Evolutionary conservation across 2,888 invertebrate genomes (phyloP), one percentile per base, ranked within the genome.

Genomic region (Pyrrhia umbra): DNA sequence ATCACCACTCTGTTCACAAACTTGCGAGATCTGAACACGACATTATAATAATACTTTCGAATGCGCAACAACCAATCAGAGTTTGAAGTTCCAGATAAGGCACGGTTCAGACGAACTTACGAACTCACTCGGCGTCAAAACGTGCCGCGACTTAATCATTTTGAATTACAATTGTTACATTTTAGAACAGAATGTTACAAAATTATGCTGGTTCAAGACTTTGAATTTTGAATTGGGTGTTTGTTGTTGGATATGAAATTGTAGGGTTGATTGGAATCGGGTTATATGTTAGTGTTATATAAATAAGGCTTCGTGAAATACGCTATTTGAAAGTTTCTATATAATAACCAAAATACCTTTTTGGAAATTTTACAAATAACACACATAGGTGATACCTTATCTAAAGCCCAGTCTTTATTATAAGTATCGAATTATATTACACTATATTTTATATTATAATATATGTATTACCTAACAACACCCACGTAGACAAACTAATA

Each of bases 61-160:
- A 75, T 74, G 60, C 54, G 68, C 76, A 67, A 76, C 76, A 78
- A 68, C 76, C 79, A 80, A 80, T 80, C 79, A 80, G 70, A 70
- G 65, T 74, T 69, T 68, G 64, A 74, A 80, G 71, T 73, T 69
- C 34, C 43, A 79, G 86, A 87, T 87, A 87, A 81, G 81, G 67
- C 86, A 87, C 86, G 86, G 70, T 61, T 69, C 80, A 75, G 77
- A 81, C 80, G 72, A 80, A 78, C 77, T 79, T 80, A 78, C 71
- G 61, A 78, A 75, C 83, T 81, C 75, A 74, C 75, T 75, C 72
- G 77, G 62, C 65, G 46, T 46, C 45, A 54, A 70, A 65, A 81
- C 86, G 85, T 85, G 85, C 80, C 69, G 50, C 5, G 84, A 83
- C 62, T 85, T 85, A 85, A 85, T 81, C 65, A 73, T 75, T 72